Evolutionary conservation across 1,140 invertebrate species (phyloP).

Genomic region (Drosophila serrata): DNA sequence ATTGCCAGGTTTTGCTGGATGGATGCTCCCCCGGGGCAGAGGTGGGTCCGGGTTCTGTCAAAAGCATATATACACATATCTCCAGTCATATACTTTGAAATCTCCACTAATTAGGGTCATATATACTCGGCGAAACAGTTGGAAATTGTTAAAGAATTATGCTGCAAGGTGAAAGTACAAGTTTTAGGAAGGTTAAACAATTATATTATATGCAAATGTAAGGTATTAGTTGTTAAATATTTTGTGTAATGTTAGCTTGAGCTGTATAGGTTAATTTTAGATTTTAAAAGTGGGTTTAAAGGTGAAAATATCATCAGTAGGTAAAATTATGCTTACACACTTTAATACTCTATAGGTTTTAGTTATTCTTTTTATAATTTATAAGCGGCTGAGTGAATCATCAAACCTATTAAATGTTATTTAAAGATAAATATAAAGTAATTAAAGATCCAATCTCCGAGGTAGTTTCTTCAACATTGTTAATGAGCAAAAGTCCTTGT

Average conservation of each 20-base stretch:
- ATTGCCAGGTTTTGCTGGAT: too few species aligned
- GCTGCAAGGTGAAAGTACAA: not conserved
- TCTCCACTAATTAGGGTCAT: conserved; percentile 24
- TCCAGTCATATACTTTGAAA: conserved; percentile 8
- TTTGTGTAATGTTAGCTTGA: not conserved
- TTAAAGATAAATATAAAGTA: too few species aligned
- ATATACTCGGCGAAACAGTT: not conserved
- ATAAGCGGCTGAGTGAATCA: too few species aligned
- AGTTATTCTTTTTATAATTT: too few species aligned
- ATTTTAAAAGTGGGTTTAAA: not conserved
- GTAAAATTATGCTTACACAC: not conserved
- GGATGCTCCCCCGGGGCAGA: not conserved
- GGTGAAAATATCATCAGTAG: not conserved
- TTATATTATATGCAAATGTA: too few species aligned
- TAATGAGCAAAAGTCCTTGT: too few species aligned
- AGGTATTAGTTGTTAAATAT: not conserved
- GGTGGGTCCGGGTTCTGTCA: not conserved
- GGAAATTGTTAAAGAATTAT: not conserved
- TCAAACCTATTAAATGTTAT: too few species aligned
- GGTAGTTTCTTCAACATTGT: too few species aligned
- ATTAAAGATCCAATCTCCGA: too few species aligned
- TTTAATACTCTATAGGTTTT: too few species aligned
- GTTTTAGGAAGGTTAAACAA: too few species aligned
- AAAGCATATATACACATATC: conserved; percentile 8
- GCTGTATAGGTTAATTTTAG: not conserved